These are phyloP conservation scores for Dryoscopus gambensis DNA, from an alignment of 2,113 vertebrate species.

Conservation along the genomic window DNA sequence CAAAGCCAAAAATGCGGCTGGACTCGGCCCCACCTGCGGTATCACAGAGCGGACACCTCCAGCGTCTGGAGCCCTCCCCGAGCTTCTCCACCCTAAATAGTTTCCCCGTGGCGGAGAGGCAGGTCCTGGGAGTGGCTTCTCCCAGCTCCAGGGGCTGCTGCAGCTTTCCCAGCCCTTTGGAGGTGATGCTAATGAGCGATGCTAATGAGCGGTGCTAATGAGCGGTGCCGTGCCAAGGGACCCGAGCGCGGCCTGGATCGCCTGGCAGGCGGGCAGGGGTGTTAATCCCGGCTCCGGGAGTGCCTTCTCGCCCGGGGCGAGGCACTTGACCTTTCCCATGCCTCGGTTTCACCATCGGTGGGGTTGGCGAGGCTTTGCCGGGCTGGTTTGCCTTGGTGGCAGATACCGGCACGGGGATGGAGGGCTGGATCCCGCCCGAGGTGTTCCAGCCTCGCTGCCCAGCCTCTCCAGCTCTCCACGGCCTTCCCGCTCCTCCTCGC, in stretches of 20 bases:
- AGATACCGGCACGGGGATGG: neutral
- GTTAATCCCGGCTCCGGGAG: neutral
- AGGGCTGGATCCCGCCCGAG: neutral
- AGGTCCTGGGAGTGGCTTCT: constrained; percentile 54
- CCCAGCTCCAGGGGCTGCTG: constrained; percentile 5
- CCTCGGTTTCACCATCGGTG: neutral
- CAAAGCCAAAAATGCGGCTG: constrained; percentile 19
- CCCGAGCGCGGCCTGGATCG: neutral
- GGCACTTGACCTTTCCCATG: neutral
- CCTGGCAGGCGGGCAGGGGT: neutral
- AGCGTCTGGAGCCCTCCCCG: constrained; percentile 36
- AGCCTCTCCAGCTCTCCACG: neutral
- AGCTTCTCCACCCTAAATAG: constrained; percentile 59
- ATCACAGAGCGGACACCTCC: constrained; percentile 44
- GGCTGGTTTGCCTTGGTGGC: neutral
- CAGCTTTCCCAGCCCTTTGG: neutral
- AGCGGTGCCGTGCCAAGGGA: neutral
- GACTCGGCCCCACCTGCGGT: constrained; percentile 9
- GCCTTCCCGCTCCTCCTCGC: neutral
- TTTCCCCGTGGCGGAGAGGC: constrained; percentile 38
- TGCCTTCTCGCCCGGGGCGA: neutral
- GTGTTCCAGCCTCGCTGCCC: neutral
- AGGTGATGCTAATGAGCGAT: neutral
- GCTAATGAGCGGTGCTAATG: neutral
- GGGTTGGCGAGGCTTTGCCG: neutral